Evolutionary conservation across 2,113 vertebrate species (phyloP), one percentile per base, ranked within the genome.

Genomic region (Sebastes fasciatus): DNA sequence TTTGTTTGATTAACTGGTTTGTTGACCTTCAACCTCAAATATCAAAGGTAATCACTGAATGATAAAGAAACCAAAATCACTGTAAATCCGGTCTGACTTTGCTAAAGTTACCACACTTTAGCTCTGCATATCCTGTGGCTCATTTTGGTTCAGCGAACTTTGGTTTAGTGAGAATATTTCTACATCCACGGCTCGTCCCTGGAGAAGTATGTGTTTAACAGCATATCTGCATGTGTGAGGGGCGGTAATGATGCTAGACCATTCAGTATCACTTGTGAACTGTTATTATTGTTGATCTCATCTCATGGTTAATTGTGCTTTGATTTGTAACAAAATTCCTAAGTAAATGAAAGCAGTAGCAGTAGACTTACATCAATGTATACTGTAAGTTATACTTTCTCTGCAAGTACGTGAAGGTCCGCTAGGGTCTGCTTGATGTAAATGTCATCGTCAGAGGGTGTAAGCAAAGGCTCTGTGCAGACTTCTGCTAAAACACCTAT

Each of bases 11-110:
- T 72, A 64, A 58, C 69, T 11, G 16, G 17, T 58, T 16, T 48
- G 58, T 8, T 58, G 80, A 45, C 81, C 43, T 70, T 71, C 40
- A 19, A 7, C 60, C 71, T 80, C 43, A 69, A 49, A 57, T 23
- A 57, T 19, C 17, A 60, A 72, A 72, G 8, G 19, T 46, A 55
- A 51, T 48, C 19, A 43, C 2, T 13, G n/a, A 45, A 13, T 10
- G 8, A 49, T 45, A 64, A 40, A 57, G 42, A 68, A 72, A 34
- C 23, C 13, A 19, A 34, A 57, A 46, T 49, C 68, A 19, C 11
- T 12, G 19, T 5, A 13, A 21, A 46, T 69, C 6, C 3, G 5
- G 46, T 65, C 8, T 8, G 0, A 3, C 62, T 55, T 77, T 13
- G n/a, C 21, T 54, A 12, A 61, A 62, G 52, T 49, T 51, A 42